A percentile compares a stretch with the other conserved stretches of the same genome.
Evolutionary conservation across 2,888 invertebrate species (phyloP).

Genomic region (Hemaris fuciformis): DNA sequence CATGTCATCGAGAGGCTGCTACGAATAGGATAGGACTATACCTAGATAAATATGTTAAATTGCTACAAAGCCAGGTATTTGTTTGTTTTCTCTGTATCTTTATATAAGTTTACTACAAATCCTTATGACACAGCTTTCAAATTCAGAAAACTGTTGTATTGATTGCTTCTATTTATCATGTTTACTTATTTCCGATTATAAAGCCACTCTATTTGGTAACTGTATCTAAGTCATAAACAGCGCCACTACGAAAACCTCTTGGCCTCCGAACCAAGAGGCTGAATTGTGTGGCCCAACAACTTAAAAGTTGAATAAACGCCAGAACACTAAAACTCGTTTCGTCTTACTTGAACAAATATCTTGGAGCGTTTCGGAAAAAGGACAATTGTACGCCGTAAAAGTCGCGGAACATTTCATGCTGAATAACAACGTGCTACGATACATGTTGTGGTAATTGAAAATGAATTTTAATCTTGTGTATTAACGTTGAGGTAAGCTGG

Average conservation of each 20-base stretch:
- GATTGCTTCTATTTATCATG: not conserved
- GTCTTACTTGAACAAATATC: conserved; percentile 70
- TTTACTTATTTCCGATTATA: not conserved
- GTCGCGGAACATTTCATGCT: conserved; percentile 34
- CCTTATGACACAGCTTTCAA: no score
- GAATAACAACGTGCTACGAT: not conserved
- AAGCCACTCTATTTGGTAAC: not conserved
- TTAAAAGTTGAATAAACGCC: conserved; percentile 65
- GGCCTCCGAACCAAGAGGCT: conserved; percentile 41
- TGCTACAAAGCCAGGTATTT: no score
- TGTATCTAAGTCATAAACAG: conserved; percentile 24
- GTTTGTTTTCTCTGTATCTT: no score
- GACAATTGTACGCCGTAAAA: conserved; percentile 67
- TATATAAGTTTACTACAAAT: no score
- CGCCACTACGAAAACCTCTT: conserved; percentile 18
- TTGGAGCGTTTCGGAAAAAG: conserved; percentile 68
- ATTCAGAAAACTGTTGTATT: no score
- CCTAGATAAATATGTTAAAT: no score
- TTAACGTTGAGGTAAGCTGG: conserved; percentile 60
- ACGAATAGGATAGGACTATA: no score
- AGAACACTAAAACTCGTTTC: conserved; percentile 52
- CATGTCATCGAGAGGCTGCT: no score
- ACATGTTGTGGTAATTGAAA: conserved; percentile 49
- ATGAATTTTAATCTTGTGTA: conserved; percentile 58
- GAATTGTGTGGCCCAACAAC: conserved; percentile 52